Conservation (phyloP, 2,797 vertebrate genomes). For the Rhinogobio ventralis region DNA sequence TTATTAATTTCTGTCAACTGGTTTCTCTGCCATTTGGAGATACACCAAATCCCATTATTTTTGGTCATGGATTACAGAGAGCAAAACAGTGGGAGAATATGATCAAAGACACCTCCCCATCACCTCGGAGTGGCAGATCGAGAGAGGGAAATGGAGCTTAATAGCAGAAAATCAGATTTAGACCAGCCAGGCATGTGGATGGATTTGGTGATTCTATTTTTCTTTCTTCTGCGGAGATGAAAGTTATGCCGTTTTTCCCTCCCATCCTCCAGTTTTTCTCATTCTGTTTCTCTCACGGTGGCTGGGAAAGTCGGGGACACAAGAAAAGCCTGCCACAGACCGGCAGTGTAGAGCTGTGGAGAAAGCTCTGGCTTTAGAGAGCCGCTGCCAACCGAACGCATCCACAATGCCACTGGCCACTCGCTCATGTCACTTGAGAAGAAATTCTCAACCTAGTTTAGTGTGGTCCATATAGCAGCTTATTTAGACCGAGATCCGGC, state of each 20-base stretch:
- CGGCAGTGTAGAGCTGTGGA: conserved; percentile 33
- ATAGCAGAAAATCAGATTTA: conserved; percentile 87
- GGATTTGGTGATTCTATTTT: conserved; percentile 75
- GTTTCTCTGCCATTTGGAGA: conserved; percentile 91
- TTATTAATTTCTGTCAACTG: conserved; percentile 87
- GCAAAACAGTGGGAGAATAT: conserved; percentile 87
- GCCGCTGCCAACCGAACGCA: neutral
- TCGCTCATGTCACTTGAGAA: neutral
- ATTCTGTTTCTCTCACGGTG: conserved; percentile 25
- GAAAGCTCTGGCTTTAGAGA: neutral
- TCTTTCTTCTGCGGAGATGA: conserved; percentile 70
- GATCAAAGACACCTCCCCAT: conserved; percentile 91
- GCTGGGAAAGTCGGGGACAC: conserved; percentile 36
- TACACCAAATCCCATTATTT: conserved; percentile 96
- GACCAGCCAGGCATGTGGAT: conserved; percentile 74
- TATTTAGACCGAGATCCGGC: neutral
- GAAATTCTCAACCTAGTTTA: neutral
- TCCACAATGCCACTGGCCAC: neutral
- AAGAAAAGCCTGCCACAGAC: conserved; percentile 37
- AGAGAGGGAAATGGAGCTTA: conserved; percentile 78
- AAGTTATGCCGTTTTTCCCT: conserved; percentile 37
- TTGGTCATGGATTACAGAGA: conserved; percentile 93
- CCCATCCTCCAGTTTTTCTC: conserved; percentile 2
- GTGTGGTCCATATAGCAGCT: neutral
- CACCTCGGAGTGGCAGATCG: conserved; percentile 84